Evolutionary conservation across 2,888 invertebrate genomes (phyloP), one percentile per base, ranked within the genome.

Genomic region (Glyphotaelius pellucidus): DNA sequence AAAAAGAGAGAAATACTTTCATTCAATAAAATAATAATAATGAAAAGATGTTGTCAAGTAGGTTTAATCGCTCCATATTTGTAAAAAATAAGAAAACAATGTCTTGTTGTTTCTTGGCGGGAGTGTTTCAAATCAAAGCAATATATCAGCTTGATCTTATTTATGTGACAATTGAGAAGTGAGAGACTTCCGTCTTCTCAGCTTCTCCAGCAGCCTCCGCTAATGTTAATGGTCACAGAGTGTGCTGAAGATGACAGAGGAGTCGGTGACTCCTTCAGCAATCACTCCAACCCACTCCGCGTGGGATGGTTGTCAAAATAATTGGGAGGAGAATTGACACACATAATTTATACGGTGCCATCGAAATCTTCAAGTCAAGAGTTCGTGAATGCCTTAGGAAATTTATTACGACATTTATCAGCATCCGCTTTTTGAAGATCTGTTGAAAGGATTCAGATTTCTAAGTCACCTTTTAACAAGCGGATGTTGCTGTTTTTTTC

Each of bases 221-320:
- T 67, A 67, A n/a, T 67, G 25, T 25, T 25, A 67, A n/a, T 25
- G 67, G 88, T 67, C 87, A n/a, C 85, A 47, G 52, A 52, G 25
- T 7, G 25, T 67, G n/a, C 12, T 32, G 32, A 88, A 86, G 38
- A 86, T 30, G 38, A 42, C 47, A 47, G 15, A 47, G 86, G 47
- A 38, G 31, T n/a, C 35, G 86, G 38, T 83, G 83, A 42, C 86
- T 86, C 30, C 47, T 42, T 86, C 86, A 86, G 86, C 86, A 86
- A 42, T 86, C 86, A 86, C 86, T 86, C 83, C 83, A 83, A 32
- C 83, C 83, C 83, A 83, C 35, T 32, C 35, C 25, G 35, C 47
- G 88, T 88, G 79, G 88, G 52, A 52, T 25, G 88, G 12, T 32
- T 88, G 88, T 88, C 88, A 79, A 88, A 88, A 88, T 88, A 67